phyloP scores from a whole-genome alignment of 2,113 vertebrate genomes.

The Excalfactoria chinensis region DNA sequence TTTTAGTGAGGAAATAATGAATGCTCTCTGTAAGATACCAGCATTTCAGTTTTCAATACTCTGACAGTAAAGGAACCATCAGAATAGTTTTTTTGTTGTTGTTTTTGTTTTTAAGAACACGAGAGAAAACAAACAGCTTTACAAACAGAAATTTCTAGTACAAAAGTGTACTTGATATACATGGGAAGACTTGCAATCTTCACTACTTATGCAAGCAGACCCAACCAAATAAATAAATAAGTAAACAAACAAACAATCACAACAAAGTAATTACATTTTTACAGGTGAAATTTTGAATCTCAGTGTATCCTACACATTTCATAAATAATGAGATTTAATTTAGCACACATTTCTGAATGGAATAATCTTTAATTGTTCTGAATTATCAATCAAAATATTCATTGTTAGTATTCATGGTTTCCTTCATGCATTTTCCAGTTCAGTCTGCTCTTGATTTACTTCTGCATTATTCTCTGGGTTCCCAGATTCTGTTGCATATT shows the following conservation, averaged over 20 bases:
- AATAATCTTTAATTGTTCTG: background rate
- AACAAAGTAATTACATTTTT: background rate
- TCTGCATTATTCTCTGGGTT: background rate
- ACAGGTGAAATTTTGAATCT: background rate
- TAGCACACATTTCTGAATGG: background rate
- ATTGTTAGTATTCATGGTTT: background rate
- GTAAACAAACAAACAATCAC: background rate
- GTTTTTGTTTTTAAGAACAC: background rate
- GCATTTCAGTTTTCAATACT: background rate
- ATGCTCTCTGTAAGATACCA: background rate
- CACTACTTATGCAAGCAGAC: background rate
- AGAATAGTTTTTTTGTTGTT: background rate
- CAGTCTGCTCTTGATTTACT: background rate
- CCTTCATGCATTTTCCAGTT: background rate
- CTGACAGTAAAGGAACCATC: background rate
- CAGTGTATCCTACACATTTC: background rate
- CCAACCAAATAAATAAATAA: slow-evolving; percentile 7
- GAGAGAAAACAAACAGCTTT: background rate
- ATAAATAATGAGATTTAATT: slow-evolving; percentile 7
- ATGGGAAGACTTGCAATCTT: background rate
- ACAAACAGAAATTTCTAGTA: background rate
- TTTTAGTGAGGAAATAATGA: background rate
- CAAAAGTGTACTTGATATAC: background rate
- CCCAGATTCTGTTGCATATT: background rate
- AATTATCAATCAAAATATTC: background rate